phyloP scores from a whole-genome alignment of 2,888 invertebrate species.

The Meiosimyza decipiens region DNA sequence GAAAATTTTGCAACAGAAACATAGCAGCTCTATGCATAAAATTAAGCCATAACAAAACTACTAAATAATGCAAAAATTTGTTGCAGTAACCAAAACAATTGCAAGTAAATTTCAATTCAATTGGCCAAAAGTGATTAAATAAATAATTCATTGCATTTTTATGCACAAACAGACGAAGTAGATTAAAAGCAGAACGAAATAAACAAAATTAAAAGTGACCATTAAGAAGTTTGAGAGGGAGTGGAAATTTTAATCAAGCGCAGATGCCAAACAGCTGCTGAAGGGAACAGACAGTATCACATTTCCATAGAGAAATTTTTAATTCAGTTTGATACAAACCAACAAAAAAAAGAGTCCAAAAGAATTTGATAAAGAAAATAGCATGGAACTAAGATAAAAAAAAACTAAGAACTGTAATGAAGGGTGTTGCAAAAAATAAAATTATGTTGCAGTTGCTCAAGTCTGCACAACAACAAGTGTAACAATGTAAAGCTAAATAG shows the following conservation, averaged over 20 bases:
- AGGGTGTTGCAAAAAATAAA: neutral
- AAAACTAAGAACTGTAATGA: neutral
- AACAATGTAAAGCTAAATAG: neutral
- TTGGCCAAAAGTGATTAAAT: slow-evolving; percentile 11
- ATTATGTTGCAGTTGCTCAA: neutral
- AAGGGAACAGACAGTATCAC: neutral
- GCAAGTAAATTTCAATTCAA: neutral
- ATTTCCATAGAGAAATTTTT: slow-evolving; percentile 12
- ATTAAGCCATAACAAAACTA: too few species aligned
- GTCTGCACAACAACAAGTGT: slow-evolving; percentile 9
- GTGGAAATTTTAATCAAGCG: slow-evolving; percentile 14
- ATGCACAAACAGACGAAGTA: neutral
- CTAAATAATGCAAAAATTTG: too few species aligned
- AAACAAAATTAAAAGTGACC: neutral
- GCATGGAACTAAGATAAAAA: neutral
- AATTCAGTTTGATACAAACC: slow-evolving; percentile 19
- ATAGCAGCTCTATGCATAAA: too few species aligned
- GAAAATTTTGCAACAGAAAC: too few species aligned
- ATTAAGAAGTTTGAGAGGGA: neutral
- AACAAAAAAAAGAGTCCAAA: neutral
- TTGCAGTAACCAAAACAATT: too few species aligned
- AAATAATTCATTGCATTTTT: slow-evolving; percentile 14
- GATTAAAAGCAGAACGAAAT: neutral
- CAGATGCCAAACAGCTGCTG: neutral
- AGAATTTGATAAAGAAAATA: neutral